Conservation (phyloP, 2,888 invertebrate species). For the Drosophila barbarae region DNA sequence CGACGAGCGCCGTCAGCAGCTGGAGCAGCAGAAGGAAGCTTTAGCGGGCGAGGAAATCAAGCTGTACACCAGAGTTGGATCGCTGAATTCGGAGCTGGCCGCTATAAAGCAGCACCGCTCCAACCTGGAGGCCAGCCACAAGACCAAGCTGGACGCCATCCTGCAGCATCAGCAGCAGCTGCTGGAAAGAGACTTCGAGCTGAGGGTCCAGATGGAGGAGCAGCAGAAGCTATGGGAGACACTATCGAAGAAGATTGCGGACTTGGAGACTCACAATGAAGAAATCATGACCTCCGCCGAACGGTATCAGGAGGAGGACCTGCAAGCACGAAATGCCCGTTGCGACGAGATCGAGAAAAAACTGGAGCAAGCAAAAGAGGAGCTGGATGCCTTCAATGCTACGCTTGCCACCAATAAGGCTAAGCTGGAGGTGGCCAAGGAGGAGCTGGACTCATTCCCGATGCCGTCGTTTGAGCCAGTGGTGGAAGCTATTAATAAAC, state of each 20-base stretch:
- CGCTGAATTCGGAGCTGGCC: constrained; percentile 28
- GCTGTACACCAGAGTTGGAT: constrained; percentile 16
- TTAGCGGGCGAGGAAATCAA: constrained; percentile 10
- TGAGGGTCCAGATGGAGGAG: constrained; percentile 23
- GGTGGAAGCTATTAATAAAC: constrained; percentile 7
- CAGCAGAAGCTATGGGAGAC: constrained; percentile 10
- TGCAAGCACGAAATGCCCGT: constrained; percentile 5
- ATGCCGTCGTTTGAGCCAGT: constrained; percentile 19
- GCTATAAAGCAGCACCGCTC: constrained; percentile 27
- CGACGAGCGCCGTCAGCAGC: constrained; percentile 33
- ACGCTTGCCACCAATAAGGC: background rate
- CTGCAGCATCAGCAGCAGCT: constrained; percentile 37
- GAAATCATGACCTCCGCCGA: constrained; percentile 52
- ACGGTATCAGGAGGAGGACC: constrained; percentile 34
- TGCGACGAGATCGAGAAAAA: constrained; percentile 17
- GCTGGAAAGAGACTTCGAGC: constrained; percentile 20
- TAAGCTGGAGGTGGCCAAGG: constrained; percentile 14
- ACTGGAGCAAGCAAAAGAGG: constrained; percentile 22
- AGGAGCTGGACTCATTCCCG: constrained; percentile 6
- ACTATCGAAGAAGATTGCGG: background rate
- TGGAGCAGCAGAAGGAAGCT: constrained; percentile 30
- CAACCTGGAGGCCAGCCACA: constrained; percentile 32
- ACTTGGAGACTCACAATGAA: constrained; percentile 40
- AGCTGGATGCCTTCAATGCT: constrained; percentile 22
- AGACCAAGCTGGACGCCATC: constrained; percentile 23